These are phyloP conservation scores for Athripsodes cinereus DNA, from an alignment of 2,888 invertebrate species.

Conservation along the genomic window DNA sequence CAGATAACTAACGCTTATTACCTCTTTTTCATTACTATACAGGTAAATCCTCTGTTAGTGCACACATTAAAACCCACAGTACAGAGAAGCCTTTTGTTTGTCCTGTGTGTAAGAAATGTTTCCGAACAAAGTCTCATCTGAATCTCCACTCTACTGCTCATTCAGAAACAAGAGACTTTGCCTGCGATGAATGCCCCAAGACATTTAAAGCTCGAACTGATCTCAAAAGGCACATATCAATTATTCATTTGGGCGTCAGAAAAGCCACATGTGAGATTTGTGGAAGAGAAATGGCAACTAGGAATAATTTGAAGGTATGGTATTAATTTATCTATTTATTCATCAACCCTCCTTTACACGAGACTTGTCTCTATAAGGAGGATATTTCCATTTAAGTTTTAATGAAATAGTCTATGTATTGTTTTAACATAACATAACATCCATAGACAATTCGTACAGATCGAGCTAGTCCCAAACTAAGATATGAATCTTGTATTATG, in stretches of 20 bases:
- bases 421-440: too few relatives aligned
- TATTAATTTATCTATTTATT: too few relatives aligned
- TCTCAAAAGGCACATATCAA: conserved; percentile 21
- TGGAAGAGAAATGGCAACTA: conserved; percentile 20
- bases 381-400: too few relatives aligned
- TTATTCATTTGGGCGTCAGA: conserved; percentile 17
- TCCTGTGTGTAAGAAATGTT: neutral
- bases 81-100: neutral
- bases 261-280: conserved; percentile 20
- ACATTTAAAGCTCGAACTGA: conserved; percentile 14
- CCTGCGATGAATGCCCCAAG: conserved; percentile 23
- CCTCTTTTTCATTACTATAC: too few relatives aligned
- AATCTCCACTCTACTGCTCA: conserved; percentile 23
- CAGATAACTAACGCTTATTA: too few relatives aligned
- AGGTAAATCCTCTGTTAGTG: neutral
- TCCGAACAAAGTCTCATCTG: conserved; percentile 15
- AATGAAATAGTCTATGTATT: too few relatives aligned
- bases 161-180: conserved; percentile 20
- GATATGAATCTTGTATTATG: too few relatives aligned
- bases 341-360: too few relatives aligned
- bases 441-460: too few relatives aligned
- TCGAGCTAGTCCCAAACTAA: too few relatives aligned
- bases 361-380: too few relatives aligned
- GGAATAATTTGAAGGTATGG: conserved; percentile 20
- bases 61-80: neutral